Evolutionary conservation across 2,888 invertebrate species (phyloP).

Genomic region (Rugalucina vietnamica): DNA sequence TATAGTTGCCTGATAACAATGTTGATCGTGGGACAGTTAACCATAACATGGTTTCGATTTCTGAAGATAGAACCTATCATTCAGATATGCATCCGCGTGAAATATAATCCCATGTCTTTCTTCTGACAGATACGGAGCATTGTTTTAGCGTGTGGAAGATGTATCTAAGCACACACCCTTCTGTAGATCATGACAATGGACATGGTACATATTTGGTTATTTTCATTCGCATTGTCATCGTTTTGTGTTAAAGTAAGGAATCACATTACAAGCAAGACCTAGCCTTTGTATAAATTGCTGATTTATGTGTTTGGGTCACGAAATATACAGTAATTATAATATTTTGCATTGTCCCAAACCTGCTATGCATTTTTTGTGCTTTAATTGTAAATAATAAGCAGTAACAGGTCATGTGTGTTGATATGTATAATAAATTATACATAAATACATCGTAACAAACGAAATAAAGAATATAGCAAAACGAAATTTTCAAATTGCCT

Average conservation of each 20-base stretch:
- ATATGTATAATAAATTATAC: background rate
- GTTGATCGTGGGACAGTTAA: background rate
- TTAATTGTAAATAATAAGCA: background rate
- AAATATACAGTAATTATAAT: slow-evolving; percentile 1
- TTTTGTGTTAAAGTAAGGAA: background rate
- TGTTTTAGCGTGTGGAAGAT: background rate
- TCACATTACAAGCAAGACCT: background rate
- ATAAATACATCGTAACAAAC: background rate
- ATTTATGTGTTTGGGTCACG: slow-evolving; percentile 43
- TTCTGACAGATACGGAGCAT: background rate
- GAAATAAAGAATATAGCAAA: background rate
- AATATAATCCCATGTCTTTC: slow-evolving; percentile 8
- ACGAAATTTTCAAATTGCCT: background rate
- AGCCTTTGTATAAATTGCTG: slow-evolving; percentile 24
- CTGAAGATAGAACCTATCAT: background rate
- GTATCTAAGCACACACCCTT: background rate
- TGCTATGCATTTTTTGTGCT: background rate
- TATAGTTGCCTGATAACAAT: background rate
- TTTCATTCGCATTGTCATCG: background rate
- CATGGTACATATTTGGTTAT: background rate
- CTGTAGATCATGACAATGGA: background rate
- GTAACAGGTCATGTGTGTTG: background rate
- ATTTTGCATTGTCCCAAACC: background rate
- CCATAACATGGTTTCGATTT: background rate
- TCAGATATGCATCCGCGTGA: slow-evolving; percentile 20